phyloP scores from a whole-genome alignment of 2,888 invertebrate genomes.

The Ectobius pallidus region DNA sequence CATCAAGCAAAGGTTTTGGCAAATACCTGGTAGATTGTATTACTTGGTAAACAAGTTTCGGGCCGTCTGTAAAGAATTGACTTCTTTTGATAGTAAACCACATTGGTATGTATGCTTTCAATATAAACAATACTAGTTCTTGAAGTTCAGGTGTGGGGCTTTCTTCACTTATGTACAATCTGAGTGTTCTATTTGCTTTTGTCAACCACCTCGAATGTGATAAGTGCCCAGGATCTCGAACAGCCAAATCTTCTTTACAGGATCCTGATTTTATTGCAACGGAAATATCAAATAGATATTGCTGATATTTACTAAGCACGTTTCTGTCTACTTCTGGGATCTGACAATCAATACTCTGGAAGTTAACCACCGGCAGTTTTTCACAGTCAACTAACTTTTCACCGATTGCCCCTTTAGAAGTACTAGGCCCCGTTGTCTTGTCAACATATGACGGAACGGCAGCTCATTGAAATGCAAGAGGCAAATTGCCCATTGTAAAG shows the following conservation, averaged over 20 bases:
- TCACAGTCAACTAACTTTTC: constrained; percentile 35
- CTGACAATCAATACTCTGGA: constrained; percentile 32
- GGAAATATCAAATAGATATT: constrained; percentile 39
- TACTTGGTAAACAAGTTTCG: background rate
- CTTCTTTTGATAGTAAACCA: background rate
- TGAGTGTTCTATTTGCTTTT: background rate
- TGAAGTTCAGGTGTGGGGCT: background rate
- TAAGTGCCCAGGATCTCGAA: background rate
- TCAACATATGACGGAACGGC: constrained; percentile 41
- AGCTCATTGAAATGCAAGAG: constrained; percentile 40
- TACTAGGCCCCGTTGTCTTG: constrained; percentile 38
- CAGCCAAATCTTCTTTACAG: constrained; percentile 28
- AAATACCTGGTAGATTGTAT: too few species aligned
- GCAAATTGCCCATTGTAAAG: constrained; percentile 37
- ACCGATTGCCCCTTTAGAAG: constrained; percentile 39
- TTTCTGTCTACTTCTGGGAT: background rate
- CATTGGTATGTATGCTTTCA: constrained; percentile 13
- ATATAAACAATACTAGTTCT: background rate
- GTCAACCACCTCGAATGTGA: constrained; percentile 14
- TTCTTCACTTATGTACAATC: constrained; percentile 3
- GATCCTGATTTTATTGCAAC: constrained; percentile 34
- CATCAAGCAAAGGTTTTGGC: too few species aligned
- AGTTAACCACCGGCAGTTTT: constrained; percentile 38
- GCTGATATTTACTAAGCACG: constrained; percentile 36
- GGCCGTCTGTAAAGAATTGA: background rate